Conservation (phyloP, 2,797 vertebrate species). For the Gymnocypris eckloni region DNA sequence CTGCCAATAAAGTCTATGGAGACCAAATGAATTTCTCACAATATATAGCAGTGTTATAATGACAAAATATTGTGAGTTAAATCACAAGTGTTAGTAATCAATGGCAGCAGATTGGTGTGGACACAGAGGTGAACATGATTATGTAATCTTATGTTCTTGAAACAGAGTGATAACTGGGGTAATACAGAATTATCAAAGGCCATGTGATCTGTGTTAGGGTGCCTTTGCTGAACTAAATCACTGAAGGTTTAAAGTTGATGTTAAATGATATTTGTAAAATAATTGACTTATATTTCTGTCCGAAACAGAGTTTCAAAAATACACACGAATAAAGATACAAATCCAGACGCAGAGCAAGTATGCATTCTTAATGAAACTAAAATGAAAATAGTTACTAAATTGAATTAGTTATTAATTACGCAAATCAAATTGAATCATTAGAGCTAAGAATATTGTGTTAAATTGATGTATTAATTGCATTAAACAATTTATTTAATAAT, state of each 20-base stretch:
- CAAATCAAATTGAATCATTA: neutral
- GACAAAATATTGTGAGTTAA: neutral
- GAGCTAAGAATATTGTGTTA: neutral
- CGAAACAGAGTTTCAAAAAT: neutral
- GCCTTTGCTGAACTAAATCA: neutral
- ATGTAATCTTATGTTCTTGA: neutral
- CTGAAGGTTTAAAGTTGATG: neutral
- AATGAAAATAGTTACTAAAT: neutral
- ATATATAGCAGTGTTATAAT: neutral
- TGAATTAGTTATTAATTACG: neutral
- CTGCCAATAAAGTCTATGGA: slow-evolving; percentile 1
- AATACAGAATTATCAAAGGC: slow-evolving; percentile 25
- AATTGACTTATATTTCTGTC: neutral
- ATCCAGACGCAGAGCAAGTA: neutral
- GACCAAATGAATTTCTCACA: neutral
- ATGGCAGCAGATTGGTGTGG: neutral
- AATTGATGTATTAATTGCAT: neutral
- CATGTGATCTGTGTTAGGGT: slow-evolving; percentile 28
- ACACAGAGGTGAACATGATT: neutral
- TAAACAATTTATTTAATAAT: neutral
- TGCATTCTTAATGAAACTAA: neutral
- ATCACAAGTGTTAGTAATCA: neutral
- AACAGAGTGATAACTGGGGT: slow-evolving; percentile 26
- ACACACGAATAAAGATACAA: neutral
- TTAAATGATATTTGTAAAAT: neutral